Percentiles rank a stretch among this genome's conserved stretches.
These are phyloP conservation scores for Sibirionetta formosa DNA, from an alignment of 2,797 vertebrate species.

Conservation along the genomic window DNA sequence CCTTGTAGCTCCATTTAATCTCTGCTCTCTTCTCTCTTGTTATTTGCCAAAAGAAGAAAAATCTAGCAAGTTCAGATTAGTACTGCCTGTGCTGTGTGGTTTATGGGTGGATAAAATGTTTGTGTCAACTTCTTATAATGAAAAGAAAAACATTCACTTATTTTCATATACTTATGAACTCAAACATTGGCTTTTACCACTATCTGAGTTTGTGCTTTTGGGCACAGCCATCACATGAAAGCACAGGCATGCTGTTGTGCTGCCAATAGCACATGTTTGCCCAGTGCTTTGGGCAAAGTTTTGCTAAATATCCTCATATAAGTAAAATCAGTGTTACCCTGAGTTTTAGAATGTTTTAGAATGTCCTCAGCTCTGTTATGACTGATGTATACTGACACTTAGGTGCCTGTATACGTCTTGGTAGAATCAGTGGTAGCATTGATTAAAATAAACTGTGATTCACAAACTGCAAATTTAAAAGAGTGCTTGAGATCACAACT, in stretches of 20 bases:
- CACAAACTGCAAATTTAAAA: not conserved
- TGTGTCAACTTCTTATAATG: fast-evolving
- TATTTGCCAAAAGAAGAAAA: not conserved
- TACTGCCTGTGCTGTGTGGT: not conserved
- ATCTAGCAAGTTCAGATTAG: not conserved
- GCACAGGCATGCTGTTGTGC: not conserved
- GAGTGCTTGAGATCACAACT: not conserved
- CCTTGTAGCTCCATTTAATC: not conserved
- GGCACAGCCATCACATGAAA: not conserved
- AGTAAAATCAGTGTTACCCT: not conserved
- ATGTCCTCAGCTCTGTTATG: not conserved
- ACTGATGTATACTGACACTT: not conserved
- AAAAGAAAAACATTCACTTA: not conserved
- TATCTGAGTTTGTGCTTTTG: not conserved
- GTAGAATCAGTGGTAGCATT: not conserved
- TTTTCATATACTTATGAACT: not conserved
- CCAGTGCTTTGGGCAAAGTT: not conserved
- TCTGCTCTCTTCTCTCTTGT: not conserved
- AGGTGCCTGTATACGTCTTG: not conserved
- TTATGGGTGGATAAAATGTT: not conserved
- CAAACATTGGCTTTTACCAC: not conserved
- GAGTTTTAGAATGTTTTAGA: not conserved
- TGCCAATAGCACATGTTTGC: not conserved
- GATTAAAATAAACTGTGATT: not conserved
- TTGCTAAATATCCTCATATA: not conserved